These are phyloP conservation scores for Regulus satrapa DNA, from an alignment of 2,113 vertebrate genomes.

Conservation along the genomic window DNA sequence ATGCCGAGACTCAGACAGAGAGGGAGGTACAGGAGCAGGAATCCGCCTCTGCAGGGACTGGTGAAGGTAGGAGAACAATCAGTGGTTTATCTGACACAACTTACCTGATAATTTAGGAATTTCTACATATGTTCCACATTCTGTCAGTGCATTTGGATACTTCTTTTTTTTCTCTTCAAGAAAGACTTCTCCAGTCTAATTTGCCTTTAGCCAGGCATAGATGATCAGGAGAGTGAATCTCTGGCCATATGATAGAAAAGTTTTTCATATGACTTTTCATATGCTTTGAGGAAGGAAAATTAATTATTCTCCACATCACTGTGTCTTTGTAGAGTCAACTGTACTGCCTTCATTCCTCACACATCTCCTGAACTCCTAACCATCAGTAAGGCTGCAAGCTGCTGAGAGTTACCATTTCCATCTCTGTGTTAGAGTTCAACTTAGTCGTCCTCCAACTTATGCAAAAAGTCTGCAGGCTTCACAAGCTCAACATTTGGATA, in stretches of 20 bases:
- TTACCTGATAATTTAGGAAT: background rate
- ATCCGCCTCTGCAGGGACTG: slow-evolving; percentile 65
- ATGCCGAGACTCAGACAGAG: slow-evolving; percentile 95
- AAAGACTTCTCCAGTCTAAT: background rate
- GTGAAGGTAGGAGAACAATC: slow-evolving; percentile 66
- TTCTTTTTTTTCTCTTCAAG: background rate
- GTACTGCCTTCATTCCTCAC: background rate
- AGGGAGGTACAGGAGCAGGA: slow-evolving; percentile 84
- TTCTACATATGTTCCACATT: background rate
- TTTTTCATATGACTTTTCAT: background rate
- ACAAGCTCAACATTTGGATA: background rate
- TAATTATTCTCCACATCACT: background rate
- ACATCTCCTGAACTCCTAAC: background rate
- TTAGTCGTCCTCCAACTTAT: background rate
- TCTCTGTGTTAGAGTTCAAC: background rate
- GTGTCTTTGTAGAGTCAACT: background rate
- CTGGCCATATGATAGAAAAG: background rate
- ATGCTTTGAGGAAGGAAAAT: background rate
- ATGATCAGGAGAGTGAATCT: background rate
- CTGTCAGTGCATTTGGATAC: background rate
- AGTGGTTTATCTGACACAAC: background rate
- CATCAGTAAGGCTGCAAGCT: background rate
- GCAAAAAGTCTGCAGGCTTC: background rate
- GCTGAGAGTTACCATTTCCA: background rate
- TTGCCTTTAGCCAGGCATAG: background rate